Conservation (phyloP, 2,888 invertebrate species). For the Ecdyonurus torrentis region DNA sequence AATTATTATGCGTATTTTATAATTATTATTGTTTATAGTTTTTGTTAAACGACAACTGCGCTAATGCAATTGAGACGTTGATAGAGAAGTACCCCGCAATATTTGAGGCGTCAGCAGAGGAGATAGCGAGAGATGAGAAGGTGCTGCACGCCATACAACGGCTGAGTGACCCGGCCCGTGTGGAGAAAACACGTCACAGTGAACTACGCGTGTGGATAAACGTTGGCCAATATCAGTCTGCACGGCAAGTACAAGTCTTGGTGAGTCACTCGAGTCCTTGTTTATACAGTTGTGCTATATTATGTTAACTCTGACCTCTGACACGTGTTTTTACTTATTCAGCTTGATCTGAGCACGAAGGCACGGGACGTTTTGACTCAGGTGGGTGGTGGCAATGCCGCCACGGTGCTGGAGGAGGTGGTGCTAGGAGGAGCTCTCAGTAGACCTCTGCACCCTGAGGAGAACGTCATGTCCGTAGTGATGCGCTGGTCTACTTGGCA, state of each 20-base stretch:
- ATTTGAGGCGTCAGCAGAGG: neutral
- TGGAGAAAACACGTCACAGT: neutral
- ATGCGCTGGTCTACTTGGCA: slow-evolving; percentile 81
- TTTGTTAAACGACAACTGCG: too few species aligned
- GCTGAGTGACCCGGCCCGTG: neutral
- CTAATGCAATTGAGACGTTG: too few species aligned
- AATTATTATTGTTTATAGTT: too few species aligned
- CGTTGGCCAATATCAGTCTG: neutral
- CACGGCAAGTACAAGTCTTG: neutral
- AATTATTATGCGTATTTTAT: too few species aligned
- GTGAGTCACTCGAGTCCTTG: neutral
- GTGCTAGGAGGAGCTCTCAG: slow-evolving; percentile 55
- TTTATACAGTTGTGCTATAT: too few species aligned
- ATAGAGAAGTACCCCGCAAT: neutral
- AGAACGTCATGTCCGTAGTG: slow-evolving; percentile 39
- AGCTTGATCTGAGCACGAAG: neutral
- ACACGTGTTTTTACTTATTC: too few species aligned
- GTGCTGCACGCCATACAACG: neutral
- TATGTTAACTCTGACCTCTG: too few species aligned
- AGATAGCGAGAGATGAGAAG: neutral
- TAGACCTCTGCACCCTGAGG: slow-evolving; percentile 61
- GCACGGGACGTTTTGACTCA: neutral
- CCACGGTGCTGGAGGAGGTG: slow-evolving; percentile 57
- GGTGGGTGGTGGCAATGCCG: neutral
- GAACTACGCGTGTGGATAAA: neutral